Evolutionary conservation across 2,888 invertebrate species (phyloP), one percentile per base, ranked within the genome.

Genomic region (Hemicrepidius hirtus): DNA sequence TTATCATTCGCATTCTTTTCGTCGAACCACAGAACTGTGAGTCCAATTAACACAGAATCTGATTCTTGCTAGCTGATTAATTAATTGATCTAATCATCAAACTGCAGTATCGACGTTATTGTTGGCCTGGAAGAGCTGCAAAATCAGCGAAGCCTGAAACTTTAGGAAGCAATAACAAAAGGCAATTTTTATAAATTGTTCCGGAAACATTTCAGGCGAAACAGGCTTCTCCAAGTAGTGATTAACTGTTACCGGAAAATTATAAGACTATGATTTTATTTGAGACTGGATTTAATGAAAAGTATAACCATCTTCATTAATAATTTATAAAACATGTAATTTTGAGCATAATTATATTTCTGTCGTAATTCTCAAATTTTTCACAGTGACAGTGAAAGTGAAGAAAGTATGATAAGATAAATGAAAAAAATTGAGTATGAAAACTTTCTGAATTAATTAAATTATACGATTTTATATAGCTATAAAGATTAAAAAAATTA

Each of bases 1-100:
- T 57, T 57, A 57, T 57, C 57, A 57, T 57, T 57, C 37, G 37
- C 16, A 57, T 37, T 57, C 53, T 57, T 40, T 55, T 37, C n/a
- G 6, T 12, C 13, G 37, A 35, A 37, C 57, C 18, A 3, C 3
- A 37, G 16, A 57, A 57, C 57, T 13, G n/a, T n/a, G 37, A 57
- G 18, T 32, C 57, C 20, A 57, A 57, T 57, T 35, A 57, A 57
- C 37, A 20, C 37, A 18, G 37, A 57, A 37, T 37, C 12, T 55
- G 28, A 55, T 28, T 28, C 35, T 37, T 10, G 3, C 13, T 20
- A 3, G 12, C 13, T 37, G 37, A 57, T 57, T 57, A 57, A 57
- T 57, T 57, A 57, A 57, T 20, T n/a, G 37, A 28, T 37, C 37
- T 37, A 20, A 55, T 55, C 18, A 12, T 16, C 13, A 28, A 18